A percentile compares a stretch with the other conserved stretches of the same genome.
These are phyloP conservation scores for Prosopocoilus inquinatus DNA, from an alignment of 2,888 invertebrate genomes.

Conservation along the genomic window DNA sequence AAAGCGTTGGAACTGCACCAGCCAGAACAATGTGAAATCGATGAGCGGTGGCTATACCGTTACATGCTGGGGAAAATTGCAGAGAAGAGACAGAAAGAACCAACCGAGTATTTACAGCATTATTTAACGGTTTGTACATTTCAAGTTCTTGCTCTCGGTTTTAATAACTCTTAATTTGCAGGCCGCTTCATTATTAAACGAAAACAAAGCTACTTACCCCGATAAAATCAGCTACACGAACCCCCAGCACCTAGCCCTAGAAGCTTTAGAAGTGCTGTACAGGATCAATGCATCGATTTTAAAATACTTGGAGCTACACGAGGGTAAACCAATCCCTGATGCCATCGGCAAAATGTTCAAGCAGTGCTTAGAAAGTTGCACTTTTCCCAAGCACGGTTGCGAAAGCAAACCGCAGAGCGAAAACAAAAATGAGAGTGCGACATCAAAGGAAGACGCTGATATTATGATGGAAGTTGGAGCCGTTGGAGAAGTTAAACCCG, in stretches of 20 bases:
- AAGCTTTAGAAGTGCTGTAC: conserved; percentile 83
- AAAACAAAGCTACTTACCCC: conserved; percentile 81
- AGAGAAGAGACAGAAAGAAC: conserved; percentile 78
- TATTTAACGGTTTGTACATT: conserved; percentile 63
- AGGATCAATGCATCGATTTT: conserved; percentile 86
- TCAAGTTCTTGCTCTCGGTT: neutral
- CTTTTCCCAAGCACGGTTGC: conserved; percentile 15
- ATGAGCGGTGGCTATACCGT: conserved; percentile 89
- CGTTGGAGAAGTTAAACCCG: conserved; percentile 9
- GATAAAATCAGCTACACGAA: conserved; percentile 81
- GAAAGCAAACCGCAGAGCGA: neutral
- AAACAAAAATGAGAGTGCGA: neutral
- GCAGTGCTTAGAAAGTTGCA: conserved; percentile 52
- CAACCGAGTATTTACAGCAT: conserved; percentile 72
- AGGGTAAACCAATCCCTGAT: conserved; percentile 64
- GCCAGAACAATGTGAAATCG: conserved; percentile 59
- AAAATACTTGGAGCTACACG: conserved; percentile 78
- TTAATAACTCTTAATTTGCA: conserved; percentile 40
- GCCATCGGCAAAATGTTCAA: conserved; percentile 61
- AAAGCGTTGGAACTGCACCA: conserved; percentile 64
- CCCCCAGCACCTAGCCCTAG: conserved; percentile 80
- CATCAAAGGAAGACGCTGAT: conserved; percentile 17
- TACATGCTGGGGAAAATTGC: conserved; percentile 96
- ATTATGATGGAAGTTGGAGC: conserved; percentile 25
- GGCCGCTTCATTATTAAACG: conserved; percentile 74